These are phyloP conservation scores for Hyperoplus immaculatus DNA, from an alignment of 2,797 vertebrate genomes.

Conservation along the genomic window DNA sequence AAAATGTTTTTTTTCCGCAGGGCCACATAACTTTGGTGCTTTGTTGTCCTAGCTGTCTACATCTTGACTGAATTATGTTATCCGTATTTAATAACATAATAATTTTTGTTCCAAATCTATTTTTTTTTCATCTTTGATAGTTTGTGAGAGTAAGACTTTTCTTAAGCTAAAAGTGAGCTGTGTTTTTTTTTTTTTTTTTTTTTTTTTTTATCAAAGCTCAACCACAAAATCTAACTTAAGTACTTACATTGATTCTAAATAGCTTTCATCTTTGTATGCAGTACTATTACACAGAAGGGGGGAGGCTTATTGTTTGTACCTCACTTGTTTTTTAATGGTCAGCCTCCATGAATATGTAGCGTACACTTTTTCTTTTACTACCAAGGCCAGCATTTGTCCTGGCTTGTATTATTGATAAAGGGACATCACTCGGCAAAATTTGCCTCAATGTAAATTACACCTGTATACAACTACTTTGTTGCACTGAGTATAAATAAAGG, in stretches of 20 bases:
- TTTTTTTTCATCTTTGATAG: neutral
- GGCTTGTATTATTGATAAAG: neutral
- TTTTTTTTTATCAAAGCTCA: neutral
- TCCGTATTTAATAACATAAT: neutral
- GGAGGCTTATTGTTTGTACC: neutral
- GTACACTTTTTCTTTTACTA: neutral
- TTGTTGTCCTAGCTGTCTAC: constrained; percentile 8
- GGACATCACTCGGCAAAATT: too few species aligned
- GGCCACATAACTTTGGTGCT: constrained; percentile 23
- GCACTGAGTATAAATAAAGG: neutral
- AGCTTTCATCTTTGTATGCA: neutral
- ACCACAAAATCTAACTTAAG: neutral
- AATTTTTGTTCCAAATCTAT: neutral
- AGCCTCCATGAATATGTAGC: neutral
- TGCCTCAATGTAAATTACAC: neutral
- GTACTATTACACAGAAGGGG: neutral
- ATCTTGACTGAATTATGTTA: constrained; percentile 9
- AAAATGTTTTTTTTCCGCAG: neutral
- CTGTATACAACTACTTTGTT: neutral
- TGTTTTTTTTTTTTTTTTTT: neutral
- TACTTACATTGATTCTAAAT: neutral
- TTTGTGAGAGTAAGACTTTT: neutral
- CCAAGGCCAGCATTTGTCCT: neutral
- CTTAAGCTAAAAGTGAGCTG: neutral
- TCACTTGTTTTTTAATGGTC: neutral